Conservation (phyloP, 1,140 invertebrate species). For the Pseudomyrmex concolor region DNA sequence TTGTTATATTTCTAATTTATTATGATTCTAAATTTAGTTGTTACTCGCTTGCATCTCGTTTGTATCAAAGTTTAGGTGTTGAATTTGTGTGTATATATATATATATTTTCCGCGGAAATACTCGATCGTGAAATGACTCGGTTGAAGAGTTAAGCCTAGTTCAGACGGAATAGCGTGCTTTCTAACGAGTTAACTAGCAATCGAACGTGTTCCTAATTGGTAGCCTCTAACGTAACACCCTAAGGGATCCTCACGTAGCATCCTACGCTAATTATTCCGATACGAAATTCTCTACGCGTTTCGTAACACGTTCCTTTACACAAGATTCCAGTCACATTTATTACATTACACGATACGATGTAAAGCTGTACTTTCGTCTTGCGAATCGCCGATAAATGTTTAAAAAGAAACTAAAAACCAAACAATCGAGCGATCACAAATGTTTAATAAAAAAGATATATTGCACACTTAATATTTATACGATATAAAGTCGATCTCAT, state of each 20-base stretch:
- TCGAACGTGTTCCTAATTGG: slow-evolving; percentile 46
- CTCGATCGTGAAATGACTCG: slow-evolving; percentile 2
- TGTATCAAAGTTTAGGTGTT: neutral
- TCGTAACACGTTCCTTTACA: slow-evolving; percentile 22
- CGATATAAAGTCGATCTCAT: no score
- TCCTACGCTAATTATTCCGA: slow-evolving; percentile 40
- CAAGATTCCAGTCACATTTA: slow-evolving; percentile 20
- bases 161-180: slow-evolving; percentile 32
- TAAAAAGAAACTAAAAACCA: neutral
- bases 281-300: slow-evolving; percentile 37
- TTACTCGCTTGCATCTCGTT: neutral
- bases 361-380: neutral
- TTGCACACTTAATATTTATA: neutral
- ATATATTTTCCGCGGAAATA: neutral
- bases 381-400: neutral
- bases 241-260: slow-evolving; percentile 32
- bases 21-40: no score
- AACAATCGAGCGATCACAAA: no score
- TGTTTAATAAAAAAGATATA: neutral
- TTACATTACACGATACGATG: neutral
- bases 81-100: neutral
- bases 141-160: slow-evolving; percentile 36
- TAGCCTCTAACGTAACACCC: slow-evolving; percentile 47
- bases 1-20: no score
- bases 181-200: slow-evolving; percentile 56